Base-by-base conservation (phyloP, 2,113 vertebrate genomes). In the Tonatia bakeri region DNA sequence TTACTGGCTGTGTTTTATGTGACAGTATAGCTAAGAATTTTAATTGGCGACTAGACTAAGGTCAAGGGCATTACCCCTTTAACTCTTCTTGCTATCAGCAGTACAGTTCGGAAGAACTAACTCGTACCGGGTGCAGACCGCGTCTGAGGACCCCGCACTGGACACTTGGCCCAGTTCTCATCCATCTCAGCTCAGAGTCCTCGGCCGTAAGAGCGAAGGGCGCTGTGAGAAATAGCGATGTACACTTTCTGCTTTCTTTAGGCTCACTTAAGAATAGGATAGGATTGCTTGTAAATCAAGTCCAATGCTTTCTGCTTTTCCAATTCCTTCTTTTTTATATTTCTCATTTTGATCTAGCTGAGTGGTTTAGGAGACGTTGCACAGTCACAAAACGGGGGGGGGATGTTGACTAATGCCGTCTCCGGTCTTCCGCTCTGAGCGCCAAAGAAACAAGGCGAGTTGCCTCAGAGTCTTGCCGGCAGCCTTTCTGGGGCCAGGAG, bases 381-480 rank as follows among this genome's bases (percentile, higher is more conserved):
- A 70, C 13, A 3, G 36, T 79, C 67, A 73, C 40, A 61, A 95
- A 92, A 69, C 6, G 43, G 43, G 43, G 47, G 47, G 47, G 43
- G 47, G 47, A 87, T 77, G 38, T 20, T 64, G 22, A 43, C 76
- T 17, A n/a, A 54, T 22, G n/a, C 45, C 3, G 15, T 38, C 22
- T 96, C 85, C 40, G 1, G 54, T 86, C 79, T 82, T 80, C 90
- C 72, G 64, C 70, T 64, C 17, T 8, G 65, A 73, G 52, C 24
- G 17, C 52, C 72, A 95, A 88, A 94, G 83, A 89, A 85, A 87
- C n/a, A 40, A 75, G 92, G 52, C 43, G 22, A 40, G 40, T 77
- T 50, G 33, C 64, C 89, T 65, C 43, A 1, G 28, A n/a, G 56
- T 59, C 33, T 91, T 52, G 14, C 77, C 81, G n/a, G 91, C 54